Base-by-base conservation (phyloP, 1,140 invertebrate genomes). In the Leptonema lineaticorne region DNA sequence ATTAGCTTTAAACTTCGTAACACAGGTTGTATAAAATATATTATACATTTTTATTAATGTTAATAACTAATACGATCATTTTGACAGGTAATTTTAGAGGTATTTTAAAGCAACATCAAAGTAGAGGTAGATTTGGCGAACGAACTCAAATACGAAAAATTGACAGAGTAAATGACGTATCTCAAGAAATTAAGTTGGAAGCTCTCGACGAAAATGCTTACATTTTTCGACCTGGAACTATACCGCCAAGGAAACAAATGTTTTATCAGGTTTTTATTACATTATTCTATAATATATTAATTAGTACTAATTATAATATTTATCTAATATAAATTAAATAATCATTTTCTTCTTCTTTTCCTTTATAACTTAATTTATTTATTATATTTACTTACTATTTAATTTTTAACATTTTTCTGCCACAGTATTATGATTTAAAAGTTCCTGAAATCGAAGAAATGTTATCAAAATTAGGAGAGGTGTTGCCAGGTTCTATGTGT, bases 341-440 rank as follows among this genome's bases (percentile, higher is more conserved):
- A n/a, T n/a, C n/a, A n/a, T n/a, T n/a, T n/a, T n/a, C n/a, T n/a
- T n/a, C n/a, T n/a, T n/a, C n/a, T n/a, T n/a, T n/a, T n/a, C n/a
- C n/a, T n/a, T n/a, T n/a, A n/a, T n/a, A n/a, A n/a, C n/a, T n/a
- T n/a, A n/a, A n/a, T 41, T 11, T 2, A 2, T 41, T 2, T 41
- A 41, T 4, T 41, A 3, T 41, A 11, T 41, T 14, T 41, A 33
- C 5, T 33, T 33, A 6, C 30, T 33, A 11, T 41, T 41, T 41
- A 16, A 41, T 41, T 2, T 33, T 33, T 41, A 41, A 14, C 16
- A 4, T 4, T 41, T 41, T 41, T n/a, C n/a, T n/a, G n/a, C n/a
- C n/a, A n/a, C 79, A 94, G 87, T 89, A 92, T 74, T 92, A 91
- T 75, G 92, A 97, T 76, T 84, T 97, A 27, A 78, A 90, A n/a